These are phyloP conservation scores for Lycaena phlaeas DNA, from an alignment of 2,888 invertebrate genomes.

Conservation along the genomic window DNA sequence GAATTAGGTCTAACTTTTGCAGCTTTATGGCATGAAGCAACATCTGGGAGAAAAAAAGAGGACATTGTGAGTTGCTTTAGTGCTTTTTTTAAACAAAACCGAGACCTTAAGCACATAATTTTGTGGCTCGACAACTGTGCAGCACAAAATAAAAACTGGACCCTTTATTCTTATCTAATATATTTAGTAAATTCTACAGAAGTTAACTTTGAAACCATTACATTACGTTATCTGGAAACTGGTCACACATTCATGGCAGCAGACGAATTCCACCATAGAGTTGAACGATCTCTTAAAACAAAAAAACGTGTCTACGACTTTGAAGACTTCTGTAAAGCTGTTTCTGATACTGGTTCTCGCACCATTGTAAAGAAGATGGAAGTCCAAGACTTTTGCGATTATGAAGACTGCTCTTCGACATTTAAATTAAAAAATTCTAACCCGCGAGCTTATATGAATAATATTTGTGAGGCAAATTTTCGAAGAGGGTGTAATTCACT, in stretches of 20 bases:
- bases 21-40: slow-evolving; percentile 26
- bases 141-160: slow-evolving; percentile 10
- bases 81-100: slow-evolving; percentile 21
- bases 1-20: not conserved
- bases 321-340: slow-evolving; percentile 13
- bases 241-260: slow-evolving; percentile 30
- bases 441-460: no score
- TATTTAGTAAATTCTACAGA: not conserved
- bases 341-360: no score
- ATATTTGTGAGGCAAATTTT: no score
- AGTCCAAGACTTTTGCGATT: no score
- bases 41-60: slow-evolving; percentile 27
- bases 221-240: slow-evolving; percentile 15
- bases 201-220: slow-evolving; percentile 14
- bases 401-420: no score
- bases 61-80: slow-evolving; percentile 24
- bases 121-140: slow-evolving; percentile 13
- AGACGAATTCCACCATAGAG: slow-evolving; percentile 30
- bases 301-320: slow-evolving; percentile 14
- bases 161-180: not conserved
- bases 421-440: no score
- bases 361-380: no score
- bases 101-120: slow-evolving; percentile 19
- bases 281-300: no score
- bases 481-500: no score